Conservation (phyloP, 2,113 vertebrate species). For the Cricetomys ansorgei region DNA sequence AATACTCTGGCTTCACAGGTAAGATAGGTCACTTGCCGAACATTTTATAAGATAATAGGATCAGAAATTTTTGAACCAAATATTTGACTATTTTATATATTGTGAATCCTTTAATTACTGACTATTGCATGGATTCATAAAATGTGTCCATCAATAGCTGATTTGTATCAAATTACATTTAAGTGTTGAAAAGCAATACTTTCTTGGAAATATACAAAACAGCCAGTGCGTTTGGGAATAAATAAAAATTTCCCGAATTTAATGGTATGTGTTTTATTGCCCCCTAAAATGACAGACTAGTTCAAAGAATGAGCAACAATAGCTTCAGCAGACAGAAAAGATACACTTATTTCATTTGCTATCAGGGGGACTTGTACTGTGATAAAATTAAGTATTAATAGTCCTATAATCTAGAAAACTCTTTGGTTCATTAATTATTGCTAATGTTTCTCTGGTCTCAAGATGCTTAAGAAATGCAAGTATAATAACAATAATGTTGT, state of each 20-base stretch:
- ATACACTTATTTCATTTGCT: too few species aligned
- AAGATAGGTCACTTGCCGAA: not conserved
- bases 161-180: not conserved
- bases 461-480: too few species aligned
- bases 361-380: not conserved
- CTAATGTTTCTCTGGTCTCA: not conserved
- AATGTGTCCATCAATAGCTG: not conserved
- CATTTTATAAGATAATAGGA: not conserved
- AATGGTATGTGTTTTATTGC: not conserved
- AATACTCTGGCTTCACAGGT: not conserved
- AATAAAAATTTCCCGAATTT: not conserved
- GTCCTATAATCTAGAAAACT: not conserved
- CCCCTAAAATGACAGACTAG: not conserved
- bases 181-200: not conserved
- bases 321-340: accelerated
- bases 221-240: too few species aligned
- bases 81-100: not conserved
- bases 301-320: not conserved
- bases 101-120: not conserved
- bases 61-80: not conserved
- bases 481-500: not conserved
- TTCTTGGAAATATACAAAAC: not conserved
- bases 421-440: not conserved
- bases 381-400: not conserved
- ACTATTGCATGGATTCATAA: too few species aligned